phyloP scores from a whole-genome alignment of 2,888 invertebrate species.

The Anticlea derivata region DNA sequence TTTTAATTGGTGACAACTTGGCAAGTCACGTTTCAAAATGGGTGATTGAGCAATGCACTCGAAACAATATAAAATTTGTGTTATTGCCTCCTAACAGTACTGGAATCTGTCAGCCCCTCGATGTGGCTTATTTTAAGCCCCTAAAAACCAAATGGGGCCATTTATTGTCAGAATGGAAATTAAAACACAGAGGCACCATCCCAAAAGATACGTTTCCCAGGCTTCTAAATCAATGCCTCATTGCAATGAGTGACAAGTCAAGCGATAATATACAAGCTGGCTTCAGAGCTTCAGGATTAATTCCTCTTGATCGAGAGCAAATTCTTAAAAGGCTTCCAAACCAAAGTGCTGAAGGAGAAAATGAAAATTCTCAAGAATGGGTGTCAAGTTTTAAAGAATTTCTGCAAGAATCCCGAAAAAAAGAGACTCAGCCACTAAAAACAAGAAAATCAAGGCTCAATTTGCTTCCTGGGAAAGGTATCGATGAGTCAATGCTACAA shows the following conservation, averaged over 20 bases:
- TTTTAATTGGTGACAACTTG: conserved; percentile 2
- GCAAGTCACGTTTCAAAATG: conserved; percentile 27
- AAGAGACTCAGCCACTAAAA: conserved; percentile 14
- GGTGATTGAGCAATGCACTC: neutral
- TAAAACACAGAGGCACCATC: conserved; percentile 30
- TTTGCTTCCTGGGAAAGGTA: conserved; percentile 9
- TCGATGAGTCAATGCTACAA: conserved; percentile 13
- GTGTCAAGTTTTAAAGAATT: conserved; percentile 12
- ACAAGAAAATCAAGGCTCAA: conserved; percentile 10
- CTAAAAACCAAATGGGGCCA: conserved; percentile 44
- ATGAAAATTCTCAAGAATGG: too few species aligned
- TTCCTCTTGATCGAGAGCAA: conserved; percentile 2
- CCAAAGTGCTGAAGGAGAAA: too few species aligned
- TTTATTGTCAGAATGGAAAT: conserved; percentile 20
- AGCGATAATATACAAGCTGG: conserved; percentile 5
- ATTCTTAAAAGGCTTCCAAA: too few species aligned
- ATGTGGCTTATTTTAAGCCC: conserved; percentile 50
- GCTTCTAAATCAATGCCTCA: conserved; percentile 23
- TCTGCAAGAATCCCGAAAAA: conserved; percentile 13
- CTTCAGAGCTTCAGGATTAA: conserved; percentile 5
- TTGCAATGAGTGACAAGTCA: conserved; percentile 4
- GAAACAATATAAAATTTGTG: conserved; percentile 42
- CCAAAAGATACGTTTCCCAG: conserved; percentile 34
- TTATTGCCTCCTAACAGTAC: conserved; percentile 49
- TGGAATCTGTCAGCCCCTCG: conserved; percentile 49